Evolutionary conservation across 1,140 invertebrate species (phyloP).

Genomic region (Drosophila sucinea): DNA sequence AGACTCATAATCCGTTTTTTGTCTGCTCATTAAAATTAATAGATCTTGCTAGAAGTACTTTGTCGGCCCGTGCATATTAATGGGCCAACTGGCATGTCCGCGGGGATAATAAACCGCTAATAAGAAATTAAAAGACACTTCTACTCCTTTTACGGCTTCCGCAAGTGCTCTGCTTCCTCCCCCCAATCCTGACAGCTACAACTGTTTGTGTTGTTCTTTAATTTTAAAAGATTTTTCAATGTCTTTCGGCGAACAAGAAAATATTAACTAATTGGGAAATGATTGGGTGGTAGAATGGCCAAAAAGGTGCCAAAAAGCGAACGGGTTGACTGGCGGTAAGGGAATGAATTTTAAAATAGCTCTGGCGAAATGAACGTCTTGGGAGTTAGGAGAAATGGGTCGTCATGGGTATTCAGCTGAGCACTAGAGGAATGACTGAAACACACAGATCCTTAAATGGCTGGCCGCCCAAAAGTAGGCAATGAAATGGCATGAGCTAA

Average conservation of each 20-base stretch:
- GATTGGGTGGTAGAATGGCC: conserved; percentile 42
- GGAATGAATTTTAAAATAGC: conserved; percentile 63
- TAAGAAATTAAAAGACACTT: conserved; percentile 82
- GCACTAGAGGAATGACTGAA: not conserved
- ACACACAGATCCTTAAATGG: conserved; percentile 38
- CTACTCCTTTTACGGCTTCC: conserved; percentile 23
- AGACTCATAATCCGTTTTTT: conserved; percentile 64
- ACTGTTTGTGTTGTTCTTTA: conserved; percentile 51
- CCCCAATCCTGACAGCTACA: conserved; percentile 44
- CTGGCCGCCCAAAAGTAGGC: conserved; percentile 35
- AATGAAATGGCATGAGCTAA: conserved; percentile 43
- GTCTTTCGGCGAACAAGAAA: conserved; percentile 32
- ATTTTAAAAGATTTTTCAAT: conserved; percentile 65
- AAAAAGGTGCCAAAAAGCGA: conserved; percentile 33
- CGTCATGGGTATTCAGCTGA: conserved; percentile 5
- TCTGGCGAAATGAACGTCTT: conserved; percentile 49
- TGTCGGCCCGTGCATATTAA: conserved; percentile 69
- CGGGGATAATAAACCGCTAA: conserved; percentile 80
- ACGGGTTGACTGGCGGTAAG: conserved; percentile 41
- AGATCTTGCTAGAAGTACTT: conserved; percentile 41
- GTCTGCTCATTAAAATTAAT: conserved; percentile 78
- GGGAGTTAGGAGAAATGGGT: conserved; percentile 45
- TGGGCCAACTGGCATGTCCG: conserved; percentile 60
- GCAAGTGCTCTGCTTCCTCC: not conserved
- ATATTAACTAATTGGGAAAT: conserved; percentile 80